Percentiles rank a stretch among this genome's conserved stretches.
Evolutionary conservation across 2,113 vertebrate genomes (phyloP).

Genomic region (Lamprologus callipterus): DNA sequence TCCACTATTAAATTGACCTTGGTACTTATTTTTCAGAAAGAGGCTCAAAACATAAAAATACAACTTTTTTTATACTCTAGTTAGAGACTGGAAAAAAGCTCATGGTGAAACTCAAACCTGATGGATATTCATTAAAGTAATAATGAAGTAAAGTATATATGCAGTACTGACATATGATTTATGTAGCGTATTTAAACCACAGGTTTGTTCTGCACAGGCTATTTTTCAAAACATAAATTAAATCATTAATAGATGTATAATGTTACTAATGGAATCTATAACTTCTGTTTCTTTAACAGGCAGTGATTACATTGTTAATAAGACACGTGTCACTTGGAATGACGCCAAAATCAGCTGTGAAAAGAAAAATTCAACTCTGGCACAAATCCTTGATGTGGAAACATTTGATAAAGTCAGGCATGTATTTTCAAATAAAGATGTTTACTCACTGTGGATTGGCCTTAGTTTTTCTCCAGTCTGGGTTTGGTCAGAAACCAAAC

Average conservation of each 20-base stretch:
- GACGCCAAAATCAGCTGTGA: neutral
- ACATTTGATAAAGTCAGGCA: fast-evolving
- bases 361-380: fast-evolving
- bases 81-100: neutral
- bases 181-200: fast-evolving
- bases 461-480: neutral
- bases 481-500: neutral
- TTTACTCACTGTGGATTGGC: neutral
- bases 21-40: neutral
- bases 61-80: neutral
- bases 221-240: neutral
- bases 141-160: neutral
- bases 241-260: neutral
- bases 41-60: neutral
- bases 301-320: fast-evolving
- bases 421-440: neutral
- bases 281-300: neutral
- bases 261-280: neutral
- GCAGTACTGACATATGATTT: neutral
- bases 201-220: neutral
- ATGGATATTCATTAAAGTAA: neutral
- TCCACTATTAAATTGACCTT: neutral
- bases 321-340: fast-evolving
- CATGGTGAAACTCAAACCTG: neutral
- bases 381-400: fast-evolving